Conservation (phyloP, 2,888 invertebrate genomes). For the Venusia cambrica region DNA sequence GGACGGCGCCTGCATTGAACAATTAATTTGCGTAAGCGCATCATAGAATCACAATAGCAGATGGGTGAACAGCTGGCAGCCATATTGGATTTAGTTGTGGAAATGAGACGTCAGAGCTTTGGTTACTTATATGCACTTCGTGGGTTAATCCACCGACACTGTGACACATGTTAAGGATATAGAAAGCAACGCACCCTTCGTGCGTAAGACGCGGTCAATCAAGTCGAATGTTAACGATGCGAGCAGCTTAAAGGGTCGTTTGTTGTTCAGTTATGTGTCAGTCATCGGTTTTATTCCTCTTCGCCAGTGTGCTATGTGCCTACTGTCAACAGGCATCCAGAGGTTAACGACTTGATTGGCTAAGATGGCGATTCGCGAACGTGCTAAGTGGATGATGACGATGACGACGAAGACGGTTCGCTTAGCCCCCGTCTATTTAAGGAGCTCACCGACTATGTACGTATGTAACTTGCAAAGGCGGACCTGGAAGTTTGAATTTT, state of each 20-base stretch:
- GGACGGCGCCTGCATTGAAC: slow-evolving; percentile 46
- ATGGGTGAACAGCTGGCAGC: slow-evolving; percentile 60
- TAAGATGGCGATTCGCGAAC: slow-evolving; percentile 68
- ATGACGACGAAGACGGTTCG: no score
- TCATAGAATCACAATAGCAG: slow-evolving; percentile 65
- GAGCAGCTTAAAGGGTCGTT: slow-evolving; percentile 20
- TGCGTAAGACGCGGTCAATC: slow-evolving; percentile 23
- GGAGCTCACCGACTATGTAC: slow-evolving; percentile 31
- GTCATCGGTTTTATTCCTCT: slow-evolving; percentile 12
- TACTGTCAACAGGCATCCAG: slow-evolving; percentile 34
- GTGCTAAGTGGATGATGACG: slow-evolving; percentile 76
- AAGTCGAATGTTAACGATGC: slow-evolving; percentile 28
- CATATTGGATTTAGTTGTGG: slow-evolving; percentile 49
- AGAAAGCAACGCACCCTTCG: slow-evolving; percentile 25
- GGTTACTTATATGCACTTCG: slow-evolving; percentile 31
- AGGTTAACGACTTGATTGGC: slow-evolving; percentile 75
- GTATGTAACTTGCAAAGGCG: slow-evolving; percentile 11
- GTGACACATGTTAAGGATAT: slow-evolving; percentile 34
- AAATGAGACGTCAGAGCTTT: slow-evolving; percentile 47
- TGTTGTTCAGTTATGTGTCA: slow-evolving; percentile 27
- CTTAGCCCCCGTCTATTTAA: slow-evolving; percentile 48
- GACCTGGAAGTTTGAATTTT: no score
- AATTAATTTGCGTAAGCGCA: slow-evolving; percentile 60
- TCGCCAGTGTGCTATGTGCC: slow-evolving; percentile 21
- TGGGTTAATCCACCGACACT: slow-evolving; percentile 9